phyloP scores from a whole-genome alignment of 1,140 invertebrate species.

The Micrasema minimum region DNA sequence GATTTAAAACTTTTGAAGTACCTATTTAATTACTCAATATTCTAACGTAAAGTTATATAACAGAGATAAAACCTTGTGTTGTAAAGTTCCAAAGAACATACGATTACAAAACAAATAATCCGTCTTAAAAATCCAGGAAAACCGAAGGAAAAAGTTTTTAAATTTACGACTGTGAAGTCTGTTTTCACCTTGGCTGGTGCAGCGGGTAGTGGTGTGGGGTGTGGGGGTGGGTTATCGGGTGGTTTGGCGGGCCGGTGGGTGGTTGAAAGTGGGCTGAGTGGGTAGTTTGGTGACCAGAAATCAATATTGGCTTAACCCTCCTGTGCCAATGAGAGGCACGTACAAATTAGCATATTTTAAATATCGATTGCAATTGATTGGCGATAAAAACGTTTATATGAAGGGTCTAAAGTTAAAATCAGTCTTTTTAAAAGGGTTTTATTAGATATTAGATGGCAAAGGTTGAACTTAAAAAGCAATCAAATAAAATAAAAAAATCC shows the following conservation, averaged over 20 bases:
- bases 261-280: neutral
- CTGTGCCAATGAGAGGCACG: constrained; percentile 17
- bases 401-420: no score
- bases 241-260: neutral
- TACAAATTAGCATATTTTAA: constrained; percentile 28
- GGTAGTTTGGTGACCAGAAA: constrained; percentile 34
- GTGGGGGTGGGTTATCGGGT: neutral
- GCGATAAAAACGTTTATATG: no score
- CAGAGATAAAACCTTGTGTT: no score
- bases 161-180: constrained; percentile 28
- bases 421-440: no score
- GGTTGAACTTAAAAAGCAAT: no score
- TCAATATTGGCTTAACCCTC: constrained; percentile 43
- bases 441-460: no score
- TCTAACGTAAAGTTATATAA: no score
- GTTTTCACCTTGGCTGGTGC: constrained; percentile 17
- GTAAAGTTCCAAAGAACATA: no score
- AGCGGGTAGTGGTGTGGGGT: neutral
- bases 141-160: constrained; percentile 35
- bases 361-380: constrained; percentile 21
- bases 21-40: no score
- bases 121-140: constrained; percentile 25
- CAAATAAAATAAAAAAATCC: no score
- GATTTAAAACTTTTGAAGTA: no score
- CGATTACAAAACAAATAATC: constrained; percentile 9